These are phyloP conservation scores for Heteronetta atricapilla DNA, from an alignment of 2,113 vertebrate species.

Conservation along the genomic window DNA sequence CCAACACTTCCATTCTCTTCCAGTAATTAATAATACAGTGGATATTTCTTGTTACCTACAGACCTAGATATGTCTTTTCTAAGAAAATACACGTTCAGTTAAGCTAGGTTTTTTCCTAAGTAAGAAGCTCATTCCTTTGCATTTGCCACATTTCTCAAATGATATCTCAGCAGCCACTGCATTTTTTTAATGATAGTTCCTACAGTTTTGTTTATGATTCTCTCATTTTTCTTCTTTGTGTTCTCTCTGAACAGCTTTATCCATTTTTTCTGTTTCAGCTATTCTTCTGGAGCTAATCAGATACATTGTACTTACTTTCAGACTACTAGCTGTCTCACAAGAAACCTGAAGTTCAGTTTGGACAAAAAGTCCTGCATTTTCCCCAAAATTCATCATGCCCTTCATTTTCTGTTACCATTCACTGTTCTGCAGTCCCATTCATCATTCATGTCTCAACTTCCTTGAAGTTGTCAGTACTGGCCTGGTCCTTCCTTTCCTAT, in stretches of 20 bases:
- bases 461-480: not conserved
- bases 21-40: not conserved
- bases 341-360: not conserved
- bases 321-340: not conserved
- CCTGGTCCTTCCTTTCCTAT: not conserved
- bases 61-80: not conserved
- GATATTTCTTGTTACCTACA: not conserved
- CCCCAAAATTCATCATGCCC: not conserved
- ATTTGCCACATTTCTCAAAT: not conserved
- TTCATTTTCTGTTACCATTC: not conserved
- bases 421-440: not conserved
- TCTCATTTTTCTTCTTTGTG: not conserved
- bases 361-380: not conserved
- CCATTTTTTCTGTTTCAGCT: not conserved
- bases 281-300: not conserved
- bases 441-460: not conserved
- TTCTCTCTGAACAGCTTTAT: not conserved
- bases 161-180: not conserved
- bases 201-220: not conserved
- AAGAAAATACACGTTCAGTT: not conserved
- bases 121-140: not conserved
- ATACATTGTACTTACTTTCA: not conserved
- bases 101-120: not conserved
- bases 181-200: not conserved
- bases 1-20: not conserved